Conservation (phyloP, 2,797 vertebrate species). For the Melanotaenia parkinsoni region DNA sequence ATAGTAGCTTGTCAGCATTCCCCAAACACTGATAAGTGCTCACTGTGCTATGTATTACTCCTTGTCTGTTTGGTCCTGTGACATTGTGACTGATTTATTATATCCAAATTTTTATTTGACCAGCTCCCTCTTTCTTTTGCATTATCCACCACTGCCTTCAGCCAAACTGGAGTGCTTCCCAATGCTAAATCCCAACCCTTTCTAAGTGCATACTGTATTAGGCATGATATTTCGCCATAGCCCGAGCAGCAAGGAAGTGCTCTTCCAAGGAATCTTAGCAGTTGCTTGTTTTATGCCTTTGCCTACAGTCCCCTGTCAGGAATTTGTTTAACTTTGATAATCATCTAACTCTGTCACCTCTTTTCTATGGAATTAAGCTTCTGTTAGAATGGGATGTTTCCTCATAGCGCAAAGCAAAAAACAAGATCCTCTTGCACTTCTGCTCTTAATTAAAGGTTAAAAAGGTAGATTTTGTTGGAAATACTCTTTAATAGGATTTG, state of each 20-base stretch:
- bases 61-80: background rate
- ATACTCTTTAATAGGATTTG: background rate
- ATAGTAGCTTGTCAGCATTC: background rate
- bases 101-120: background rate
- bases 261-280: slow-evolving; percentile 30
- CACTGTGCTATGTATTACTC: background rate
- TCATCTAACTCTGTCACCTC: background rate
- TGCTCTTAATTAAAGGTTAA: background rate
- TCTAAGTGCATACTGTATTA: background rate
- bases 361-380: background rate
- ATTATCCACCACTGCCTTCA: background rate
- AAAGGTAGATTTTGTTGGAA: background rate
- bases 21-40: background rate
- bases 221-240: background rate
- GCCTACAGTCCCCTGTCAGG: background rate
- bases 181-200: slow-evolving; percentile 13
- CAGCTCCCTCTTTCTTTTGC: background rate
- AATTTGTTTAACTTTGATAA: background rate
- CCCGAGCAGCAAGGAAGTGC: background rate
- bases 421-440: background rate
- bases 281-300: background rate
- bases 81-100: slow-evolving; percentile 4
- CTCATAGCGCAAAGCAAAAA: background rate
- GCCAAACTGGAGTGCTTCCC: slow-evolving; percentile 17
- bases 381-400: background rate